phyloP scores from a whole-genome alignment of 2,888 invertebrate genomes.

The Hirtodrosophila histrioides region DNA sequence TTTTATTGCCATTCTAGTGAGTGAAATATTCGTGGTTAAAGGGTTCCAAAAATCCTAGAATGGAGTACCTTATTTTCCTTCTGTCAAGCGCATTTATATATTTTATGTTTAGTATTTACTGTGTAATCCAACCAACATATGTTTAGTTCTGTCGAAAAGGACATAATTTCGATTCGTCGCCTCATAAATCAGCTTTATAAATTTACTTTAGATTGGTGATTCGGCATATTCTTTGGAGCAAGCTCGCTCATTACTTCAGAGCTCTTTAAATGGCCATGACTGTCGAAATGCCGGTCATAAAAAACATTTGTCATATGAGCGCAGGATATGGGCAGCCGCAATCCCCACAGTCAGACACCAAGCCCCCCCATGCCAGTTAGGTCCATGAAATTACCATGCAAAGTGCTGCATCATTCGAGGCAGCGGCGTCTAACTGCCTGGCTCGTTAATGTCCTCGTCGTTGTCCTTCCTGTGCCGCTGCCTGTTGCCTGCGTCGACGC shows the following conservation, averaged over 20 bases:
- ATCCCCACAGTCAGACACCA: slow-evolving; percentile 11
- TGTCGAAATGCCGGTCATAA: slow-evolving; percentile 54
- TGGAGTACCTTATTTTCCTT: no score
- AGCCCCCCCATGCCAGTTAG: slow-evolving; percentile 3
- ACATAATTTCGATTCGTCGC: slow-evolving; percentile 20
- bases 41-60: no score
- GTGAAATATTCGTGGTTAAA: no score
- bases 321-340: slow-evolving; percentile 27
- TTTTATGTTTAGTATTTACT: no score
- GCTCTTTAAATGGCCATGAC: slow-evolving; percentile 70
- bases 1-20: no score
- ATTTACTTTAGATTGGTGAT: slow-evolving; percentile 63
- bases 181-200: slow-evolving; percentile 56
- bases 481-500: slow-evolving; percentile 34
- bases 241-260: slow-evolving; percentile 28
- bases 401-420: slow-evolving; percentile 65
- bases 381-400: slow-evolving; percentile 65
- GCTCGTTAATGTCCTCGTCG: slow-evolving; percentile 74
- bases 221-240: slow-evolving; percentile 41
- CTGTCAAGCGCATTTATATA: no score
- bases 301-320: slow-evolving; percentile 68
- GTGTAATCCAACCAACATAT: neutral
- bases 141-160: slow-evolving; percentile 8
- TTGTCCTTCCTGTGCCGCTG: slow-evolving; percentile 46
- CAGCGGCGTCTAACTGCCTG: slow-evolving; percentile 70